Evolutionary conservation across 2,113 vertebrate genomes (phyloP).

Genomic region (Trochalopteron elliotii): DNA sequence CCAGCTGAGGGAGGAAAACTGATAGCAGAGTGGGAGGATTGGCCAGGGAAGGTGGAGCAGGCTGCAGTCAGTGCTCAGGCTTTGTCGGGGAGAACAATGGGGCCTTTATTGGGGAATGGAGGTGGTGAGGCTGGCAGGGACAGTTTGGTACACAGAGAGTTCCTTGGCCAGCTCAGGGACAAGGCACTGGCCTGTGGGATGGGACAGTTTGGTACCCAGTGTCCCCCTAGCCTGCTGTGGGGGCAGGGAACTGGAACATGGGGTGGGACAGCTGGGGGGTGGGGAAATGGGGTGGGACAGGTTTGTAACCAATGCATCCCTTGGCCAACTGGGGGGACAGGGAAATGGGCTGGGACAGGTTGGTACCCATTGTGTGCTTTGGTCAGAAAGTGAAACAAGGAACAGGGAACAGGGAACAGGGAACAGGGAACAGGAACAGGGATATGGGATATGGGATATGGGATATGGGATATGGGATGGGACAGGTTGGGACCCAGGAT

Average conservation of each 20-base stretch:
- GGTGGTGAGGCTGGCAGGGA: background rate
- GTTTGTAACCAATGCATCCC: background rate
- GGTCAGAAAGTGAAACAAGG: background rate
- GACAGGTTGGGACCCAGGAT: background rate
- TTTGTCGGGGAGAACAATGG: slow-evolving; percentile 38
- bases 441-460: background rate
- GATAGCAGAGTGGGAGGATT: background rate
- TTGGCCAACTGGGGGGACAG: fast-evolving
- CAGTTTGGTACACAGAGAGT: background rate
- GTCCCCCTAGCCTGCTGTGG: background rate
- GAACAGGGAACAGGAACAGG: no score
- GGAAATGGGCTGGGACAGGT: background rate
- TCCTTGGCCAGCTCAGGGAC: background rate
- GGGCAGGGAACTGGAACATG: background rate
- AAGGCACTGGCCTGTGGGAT: background rate
- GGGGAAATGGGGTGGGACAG: background rate
- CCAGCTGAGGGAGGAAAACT: background rate
- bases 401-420: no score
- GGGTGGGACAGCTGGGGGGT: background rate
- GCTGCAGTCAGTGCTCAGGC: slow-evolving; percentile 37
- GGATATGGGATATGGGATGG: background rate
- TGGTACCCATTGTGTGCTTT: background rate
- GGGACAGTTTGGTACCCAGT: background rate
- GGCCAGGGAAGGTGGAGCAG: slow-evolving; percentile 45
- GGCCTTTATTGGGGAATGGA: slow-evolving; percentile 38